Evolutionary conservation across 2,113 vertebrate genomes (phyloP).

Genomic region (Sturnus vulgaris): DNA sequence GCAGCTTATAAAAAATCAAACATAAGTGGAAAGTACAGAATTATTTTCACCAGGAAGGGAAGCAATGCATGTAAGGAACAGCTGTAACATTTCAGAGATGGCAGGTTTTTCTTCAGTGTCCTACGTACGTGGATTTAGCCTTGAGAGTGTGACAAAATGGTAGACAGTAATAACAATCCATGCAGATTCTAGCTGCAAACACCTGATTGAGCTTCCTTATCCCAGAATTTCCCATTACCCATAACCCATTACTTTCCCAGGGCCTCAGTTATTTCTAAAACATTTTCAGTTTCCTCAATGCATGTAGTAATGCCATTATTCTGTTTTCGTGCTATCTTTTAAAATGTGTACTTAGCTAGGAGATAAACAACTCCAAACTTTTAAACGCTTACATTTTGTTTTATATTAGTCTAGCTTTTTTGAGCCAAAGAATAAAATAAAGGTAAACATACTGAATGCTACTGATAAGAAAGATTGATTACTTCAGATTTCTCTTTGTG

Average conservation of each 20-base stretch:
- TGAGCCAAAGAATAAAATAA: constrained; percentile 56
- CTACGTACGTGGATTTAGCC: not conserved
- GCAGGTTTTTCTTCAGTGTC: not conserved
- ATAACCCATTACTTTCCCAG: not conserved
- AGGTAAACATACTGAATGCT: constrained; percentile 66
- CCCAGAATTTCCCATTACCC: not conserved
- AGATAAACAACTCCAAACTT: constrained; percentile 22
- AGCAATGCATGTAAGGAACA: not conserved
- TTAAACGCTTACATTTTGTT: not conserved
- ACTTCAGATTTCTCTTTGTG: constrained; percentile 75
- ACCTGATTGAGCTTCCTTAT: not conserved
- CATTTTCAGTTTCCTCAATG: not conserved
- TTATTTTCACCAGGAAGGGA: not conserved
- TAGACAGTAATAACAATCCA: not conserved
- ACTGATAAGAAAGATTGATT: constrained; percentile 77
- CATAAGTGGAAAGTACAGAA: not conserved
- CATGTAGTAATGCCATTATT: not conserved
- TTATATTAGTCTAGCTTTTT: constrained; percentile 59
- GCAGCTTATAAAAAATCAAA: not conserved
- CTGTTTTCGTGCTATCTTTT: not conserved
- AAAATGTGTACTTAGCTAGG: not conserved
- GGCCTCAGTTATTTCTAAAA: not conserved
- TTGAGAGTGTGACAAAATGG: not conserved
- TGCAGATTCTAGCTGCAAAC: not conserved
- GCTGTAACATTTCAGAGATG: not conserved